Evolutionary conservation across 2,113 vertebrate species (phyloP), one percentile per base, ranked within the genome.

Genomic region (Sciurus niger): DNA sequence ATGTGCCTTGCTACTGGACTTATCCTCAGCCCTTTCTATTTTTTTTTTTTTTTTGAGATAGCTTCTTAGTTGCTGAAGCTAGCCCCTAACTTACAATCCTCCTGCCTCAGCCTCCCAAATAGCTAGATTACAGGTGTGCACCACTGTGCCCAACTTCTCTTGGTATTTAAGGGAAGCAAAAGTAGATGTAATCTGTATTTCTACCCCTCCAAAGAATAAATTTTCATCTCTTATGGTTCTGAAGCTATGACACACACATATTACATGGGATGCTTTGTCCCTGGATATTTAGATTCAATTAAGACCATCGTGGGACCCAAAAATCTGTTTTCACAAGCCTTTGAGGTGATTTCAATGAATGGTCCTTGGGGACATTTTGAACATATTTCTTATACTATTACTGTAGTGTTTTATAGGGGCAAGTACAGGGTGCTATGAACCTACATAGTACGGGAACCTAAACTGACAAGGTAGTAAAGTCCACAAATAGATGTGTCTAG

Each of bases 121-220:
- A 9, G 18, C 60, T 63, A 24, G 60, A 63, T 63, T 63, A 63
- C 60, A 63, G 60, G 25, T 63, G 9, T 63, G 60, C 25, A 28
- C 60, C 25, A 11, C 24, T 63, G 60, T 63, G 24, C 60, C 60
- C 9, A 28, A 60, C 60, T 28, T 91, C 53, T 74, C 22, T 95
- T 73, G 28, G 60, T 80, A 46, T 63, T 83, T 93, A 90, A 18
- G 73, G 79, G 73, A 84, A 84, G 8, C 6, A 67, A 46, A 87
- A 72, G 12, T 72, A 60, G 58, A 20, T 77, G 30, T 32, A 58
- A n/a, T 96, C 48, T 93, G 48, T 74, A 46, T 34, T 73, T 82
- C 58, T 48, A 34, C 6, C 43, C 14, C 32, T 85, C 25, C 22
- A 48, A 46, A 94, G 74, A 85, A 78, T 76, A 9, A 72, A 40